Base-by-base conservation (phyloP, 1,140 invertebrate species). In the Lasaia peninsularis region DNA sequence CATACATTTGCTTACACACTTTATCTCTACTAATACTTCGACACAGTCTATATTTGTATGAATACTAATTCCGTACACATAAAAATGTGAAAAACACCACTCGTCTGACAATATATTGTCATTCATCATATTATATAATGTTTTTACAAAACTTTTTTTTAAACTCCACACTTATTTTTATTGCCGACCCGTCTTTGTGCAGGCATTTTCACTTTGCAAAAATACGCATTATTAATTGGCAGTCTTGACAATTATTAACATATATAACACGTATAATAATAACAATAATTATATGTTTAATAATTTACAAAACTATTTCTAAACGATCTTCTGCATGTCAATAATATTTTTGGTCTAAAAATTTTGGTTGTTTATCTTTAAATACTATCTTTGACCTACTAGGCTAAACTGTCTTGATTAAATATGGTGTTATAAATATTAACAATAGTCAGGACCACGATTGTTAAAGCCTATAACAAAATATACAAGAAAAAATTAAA, bases 151-250 rank as follows among this genome's bases (percentile, higher is more conserved):
- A 16, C 16, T 16, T 28, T 10, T 14, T 56, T 48, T 21, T 35
- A 12, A 18, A 40, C 16, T 18, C 12, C 16, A 10, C 37, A 14
- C 4, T 10, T 10, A 10, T 20, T 28, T 18, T 54, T 59, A 54
- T 40, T 60, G 67, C 70, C 70, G 70, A 60, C 58, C 70, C 67
- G 63, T 64, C 60, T 8, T 5, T 58, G 40, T 24, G 37, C 37
- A 48, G 44, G 54, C 54, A 16, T 56, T 52, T 44, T 57, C 9
- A 24, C 4, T 16, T 55, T 40, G 20, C 12, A 40, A 55, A 35
- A 40, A 20, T 20, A 40, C 10, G 0, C 37, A 18, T 2, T 18
- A 9, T 20, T n/a, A n/a, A n/a, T 10, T 40, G 14, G 8, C 1
- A 3, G 16, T 20, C 37, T 6, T 40, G 12, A 12, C 6, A 40